phyloP scores from a whole-genome alignment of 53 echinoderm and acorn worm genomes.

The Paracentrotus lividus region DNA sequence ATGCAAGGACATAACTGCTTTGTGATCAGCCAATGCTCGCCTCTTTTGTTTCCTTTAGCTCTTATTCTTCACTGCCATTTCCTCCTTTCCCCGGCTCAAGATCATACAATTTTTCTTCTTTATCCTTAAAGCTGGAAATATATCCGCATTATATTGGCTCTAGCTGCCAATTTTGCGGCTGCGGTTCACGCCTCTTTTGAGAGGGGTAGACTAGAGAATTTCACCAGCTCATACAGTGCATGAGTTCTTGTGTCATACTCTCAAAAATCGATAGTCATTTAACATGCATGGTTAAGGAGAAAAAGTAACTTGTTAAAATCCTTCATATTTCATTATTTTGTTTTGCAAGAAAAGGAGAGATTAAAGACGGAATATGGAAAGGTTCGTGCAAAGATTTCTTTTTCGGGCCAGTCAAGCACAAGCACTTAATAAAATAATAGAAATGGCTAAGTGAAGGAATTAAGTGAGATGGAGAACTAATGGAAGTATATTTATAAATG shows the following conservation, averaged over 20 bases:
- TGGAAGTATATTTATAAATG: neutral
- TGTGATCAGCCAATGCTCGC: constrained; percentile 52
- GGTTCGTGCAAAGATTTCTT: constrained; percentile 22
- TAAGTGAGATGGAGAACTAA: neutral
- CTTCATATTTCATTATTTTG: constrained; percentile 46
- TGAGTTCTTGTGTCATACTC: constrained; percentile 13
- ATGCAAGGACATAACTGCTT: constrained; percentile 50
- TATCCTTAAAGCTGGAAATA: neutral
- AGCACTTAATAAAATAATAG: constrained; percentile 2
- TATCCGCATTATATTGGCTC: constrained; percentile 57
- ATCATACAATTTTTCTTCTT: constrained; percentile 37
- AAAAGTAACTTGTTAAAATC: constrained; percentile 19
- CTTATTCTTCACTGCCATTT: constrained; percentile 35
- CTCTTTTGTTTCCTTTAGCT: constrained; percentile 18
- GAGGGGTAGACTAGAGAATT: neutral
- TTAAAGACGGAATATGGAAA: neutral
- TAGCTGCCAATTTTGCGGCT: constrained; percentile 33
- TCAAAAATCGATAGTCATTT: constrained; percentile 18
- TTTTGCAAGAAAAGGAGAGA: no score
- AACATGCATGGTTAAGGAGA: constrained; percentile 32
- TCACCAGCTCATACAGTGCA: constrained; percentile 26
- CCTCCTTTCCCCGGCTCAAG: constrained; percentile 10
- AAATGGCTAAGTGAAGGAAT: neutral
- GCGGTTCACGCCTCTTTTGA: constrained; percentile 55
- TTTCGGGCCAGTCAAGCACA: neutral